phyloP scores from a whole-genome alignment of 2,888 invertebrate genomes.

The Pantelozetes paolii region DNA sequence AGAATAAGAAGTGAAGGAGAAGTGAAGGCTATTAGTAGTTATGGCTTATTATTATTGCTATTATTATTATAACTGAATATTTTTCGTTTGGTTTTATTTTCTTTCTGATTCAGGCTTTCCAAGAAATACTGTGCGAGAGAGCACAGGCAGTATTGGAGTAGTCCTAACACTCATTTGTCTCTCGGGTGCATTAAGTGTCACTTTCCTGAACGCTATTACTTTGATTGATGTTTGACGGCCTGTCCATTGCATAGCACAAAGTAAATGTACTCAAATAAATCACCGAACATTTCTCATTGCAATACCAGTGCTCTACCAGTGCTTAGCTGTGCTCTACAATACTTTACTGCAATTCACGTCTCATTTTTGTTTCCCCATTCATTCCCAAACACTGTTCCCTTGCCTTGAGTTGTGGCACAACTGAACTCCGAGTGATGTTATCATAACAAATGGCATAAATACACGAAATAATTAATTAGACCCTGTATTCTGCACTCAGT shows the following conservation, averaged over 20 bases:
- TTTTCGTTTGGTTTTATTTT: slow-evolving; percentile 12
- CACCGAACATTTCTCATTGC: slow-evolving; percentile 30
- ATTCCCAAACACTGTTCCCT: slow-evolving; percentile 18
- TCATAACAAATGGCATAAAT: slow-evolving; percentile 24
- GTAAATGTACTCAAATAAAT: slow-evolving; percentile 36
- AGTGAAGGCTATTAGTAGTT: slow-evolving; percentile 14
- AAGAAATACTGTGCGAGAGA: slow-evolving; percentile 6
- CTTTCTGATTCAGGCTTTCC: slow-evolving; percentile 7
- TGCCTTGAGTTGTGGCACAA: neutral
- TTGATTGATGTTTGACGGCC: slow-evolving; percentile 37
- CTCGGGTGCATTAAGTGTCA: slow-evolving; percentile 38
- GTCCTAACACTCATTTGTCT: slow-evolving; percentile 34
- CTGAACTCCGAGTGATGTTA: neutral
- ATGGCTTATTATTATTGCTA: slow-evolving; percentile 36
- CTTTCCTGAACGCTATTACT: slow-evolving; percentile 37
- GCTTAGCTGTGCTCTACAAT: neutral
- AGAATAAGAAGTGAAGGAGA: neutral
- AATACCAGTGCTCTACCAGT: neutral
- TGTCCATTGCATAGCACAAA: slow-evolving; percentile 33
- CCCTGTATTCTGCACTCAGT: no score
- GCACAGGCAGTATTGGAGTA: slow-evolving; percentile 9
- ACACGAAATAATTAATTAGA: slow-evolving; percentile 37
- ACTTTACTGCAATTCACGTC: slow-evolving; percentile 22
- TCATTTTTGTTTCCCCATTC: slow-evolving; percentile 22
- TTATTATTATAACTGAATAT: slow-evolving; percentile 29